Conservation (phyloP, 2,797 vertebrate genomes). For the Gambusia yucatana region DNA sequence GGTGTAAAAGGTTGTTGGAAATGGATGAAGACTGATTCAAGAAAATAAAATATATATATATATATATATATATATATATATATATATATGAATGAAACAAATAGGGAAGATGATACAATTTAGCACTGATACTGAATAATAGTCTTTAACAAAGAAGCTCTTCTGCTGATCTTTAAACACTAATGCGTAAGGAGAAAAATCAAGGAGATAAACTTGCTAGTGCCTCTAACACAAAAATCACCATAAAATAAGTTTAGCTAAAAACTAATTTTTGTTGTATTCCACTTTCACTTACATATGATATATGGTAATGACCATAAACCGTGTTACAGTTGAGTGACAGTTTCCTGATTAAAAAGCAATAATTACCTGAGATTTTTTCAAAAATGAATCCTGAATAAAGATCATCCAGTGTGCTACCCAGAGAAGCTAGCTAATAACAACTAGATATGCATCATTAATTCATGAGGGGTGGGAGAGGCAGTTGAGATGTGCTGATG, state of each 20-base stretch:
- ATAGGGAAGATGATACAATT: background rate
- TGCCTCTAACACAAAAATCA: background rate
- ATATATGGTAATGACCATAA: background rate
- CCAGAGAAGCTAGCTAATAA: constrained; percentile 73
- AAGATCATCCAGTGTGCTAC: constrained; percentile 69
- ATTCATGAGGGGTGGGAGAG: constrained; percentile 77
- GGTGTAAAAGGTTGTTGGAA: background rate
- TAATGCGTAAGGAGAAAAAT: background rate
- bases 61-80: no score
- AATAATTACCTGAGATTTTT: constrained; percentile 42
- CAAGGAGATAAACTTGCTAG: background rate
- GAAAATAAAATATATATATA: background rate
- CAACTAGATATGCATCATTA: constrained; percentile 77
- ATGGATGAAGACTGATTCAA: background rate
- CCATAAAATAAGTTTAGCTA: background rate
- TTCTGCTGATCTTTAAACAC: background rate
- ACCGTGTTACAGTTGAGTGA: constrained; percentile 16
- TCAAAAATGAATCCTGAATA: constrained; percentile 61
- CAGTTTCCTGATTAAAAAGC: constrained; percentile 27
- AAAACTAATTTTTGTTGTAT: background rate
- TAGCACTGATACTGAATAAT: constrained; percentile 1
- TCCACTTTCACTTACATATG: constrained; percentile 13
- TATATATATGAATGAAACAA: background rate
- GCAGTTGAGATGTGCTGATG: constrained; percentile 68
- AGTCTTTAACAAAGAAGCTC: background rate